phyloP scores from a whole-genome alignment of 2,113 vertebrate species.

The Eubucco bourcierii region DNA sequence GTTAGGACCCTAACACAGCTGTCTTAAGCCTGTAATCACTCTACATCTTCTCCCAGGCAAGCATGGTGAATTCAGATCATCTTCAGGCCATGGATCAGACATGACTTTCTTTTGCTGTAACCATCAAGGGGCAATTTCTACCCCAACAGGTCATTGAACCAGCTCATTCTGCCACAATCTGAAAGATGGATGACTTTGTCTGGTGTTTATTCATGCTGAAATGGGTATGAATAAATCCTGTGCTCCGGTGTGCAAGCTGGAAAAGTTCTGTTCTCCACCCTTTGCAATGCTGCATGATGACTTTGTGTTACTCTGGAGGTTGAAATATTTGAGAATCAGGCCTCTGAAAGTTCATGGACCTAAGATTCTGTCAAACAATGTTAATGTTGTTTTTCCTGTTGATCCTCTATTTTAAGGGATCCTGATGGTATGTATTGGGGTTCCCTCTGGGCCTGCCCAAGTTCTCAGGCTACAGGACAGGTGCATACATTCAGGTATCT shows the following conservation, averaged over 20 bases:
- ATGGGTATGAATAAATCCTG: not conserved
- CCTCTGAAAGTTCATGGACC: not conserved
- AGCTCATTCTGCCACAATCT: not conserved
- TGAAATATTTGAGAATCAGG: not conserved
- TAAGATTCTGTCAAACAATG: not conserved
- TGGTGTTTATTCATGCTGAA: not conserved
- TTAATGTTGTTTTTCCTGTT: not conserved
- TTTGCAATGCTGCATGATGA: not conserved
- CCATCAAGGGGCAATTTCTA: conserved; percentile 9
- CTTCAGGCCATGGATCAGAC: not conserved
- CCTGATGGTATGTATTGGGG: not conserved
- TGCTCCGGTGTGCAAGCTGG: not conserved
- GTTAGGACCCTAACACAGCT: not conserved
- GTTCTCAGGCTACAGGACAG: not conserved
- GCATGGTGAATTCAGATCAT: not conserved
- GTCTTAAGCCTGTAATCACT: not conserved
- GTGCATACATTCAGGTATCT: not conserved
- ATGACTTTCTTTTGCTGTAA: conserved; percentile 2
- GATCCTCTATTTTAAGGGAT: not conserved
- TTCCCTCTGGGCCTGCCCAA: not conserved
- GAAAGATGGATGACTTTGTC: conserved; percentile 23
- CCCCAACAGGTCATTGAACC: conserved; percentile 18
- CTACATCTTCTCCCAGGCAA: not conserved
- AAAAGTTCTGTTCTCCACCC: not conserved
- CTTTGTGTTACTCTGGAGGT: not conserved